Base-by-base conservation (phyloP, 2,113 vertebrate species). In the Trogon melanurus region DNA sequence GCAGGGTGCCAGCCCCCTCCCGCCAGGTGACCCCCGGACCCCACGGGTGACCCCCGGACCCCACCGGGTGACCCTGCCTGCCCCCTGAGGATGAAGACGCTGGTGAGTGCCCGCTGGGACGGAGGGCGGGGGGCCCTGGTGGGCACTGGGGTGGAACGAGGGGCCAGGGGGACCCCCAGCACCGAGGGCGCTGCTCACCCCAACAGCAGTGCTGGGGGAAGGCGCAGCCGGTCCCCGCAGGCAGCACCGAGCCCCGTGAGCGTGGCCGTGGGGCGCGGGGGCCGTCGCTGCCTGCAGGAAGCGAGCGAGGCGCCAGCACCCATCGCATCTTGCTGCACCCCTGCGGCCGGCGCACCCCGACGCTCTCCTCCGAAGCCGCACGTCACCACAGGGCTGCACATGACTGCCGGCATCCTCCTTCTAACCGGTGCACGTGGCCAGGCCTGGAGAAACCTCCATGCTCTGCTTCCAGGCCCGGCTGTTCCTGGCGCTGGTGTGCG, bases 381-480 rank as follows among this genome's bases (percentile, higher is more conserved):
- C 36, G 36, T 36, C 36, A 36, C 36, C 36, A 36, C 36, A 36
- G 36, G 36, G 36, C 36, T 36, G 36, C 36, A 36, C 36, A 36
- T 36, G 36, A 36, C 36, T 36, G 36, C 36, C 18, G 6, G 30
- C 44, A 64, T 20, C 22, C 36, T 36, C 36, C 36, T 15, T 20
- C 48, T 11, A 12, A 32, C 50, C 4, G 2, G 17, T 16, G 32
- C 62, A 6, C 26, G 11, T 18, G 69, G 50, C 13, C 60, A 0
- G 27, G 57, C 45, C 48, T 12, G 44, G 25, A 47, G 53, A 45
- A 19, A 13, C 29, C 6, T 12, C 12, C 22, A 13, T 1, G 2
- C 70, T 92, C 58, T 15, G 26, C 47, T 88, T 62, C 13, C 89
- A 98, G 98, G 62, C 93, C 13, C 96, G 80, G 18, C 83, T 98